Evolutionary conservation across 1,140 invertebrate species (phyloP).

Genomic region (Octopus sinensis): DNA sequence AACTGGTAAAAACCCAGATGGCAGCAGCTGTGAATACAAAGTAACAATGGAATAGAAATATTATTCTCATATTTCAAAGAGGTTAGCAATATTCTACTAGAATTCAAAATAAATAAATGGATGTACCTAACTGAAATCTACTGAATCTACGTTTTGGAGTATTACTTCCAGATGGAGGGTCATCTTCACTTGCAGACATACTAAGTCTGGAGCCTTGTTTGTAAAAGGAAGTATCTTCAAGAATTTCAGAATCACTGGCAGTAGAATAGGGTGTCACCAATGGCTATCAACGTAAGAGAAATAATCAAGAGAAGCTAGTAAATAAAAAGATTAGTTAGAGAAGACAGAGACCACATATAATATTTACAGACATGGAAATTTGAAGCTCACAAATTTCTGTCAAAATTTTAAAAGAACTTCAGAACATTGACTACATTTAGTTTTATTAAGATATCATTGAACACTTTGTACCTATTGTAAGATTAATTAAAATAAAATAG

Average conservation of each 20-base stretch:
- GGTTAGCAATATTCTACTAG: neutral
- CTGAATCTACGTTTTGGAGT: constrained; percentile 51
- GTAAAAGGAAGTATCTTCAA: constrained; percentile 40
- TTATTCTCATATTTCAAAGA: neutral
- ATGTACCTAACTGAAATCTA: constrained; percentile 49
- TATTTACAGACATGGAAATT: neutral
- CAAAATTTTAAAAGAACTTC: neutral
- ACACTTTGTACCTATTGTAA: too few species aligned
- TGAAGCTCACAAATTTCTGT: neutral
- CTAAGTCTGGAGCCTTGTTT: constrained; percentile 45
- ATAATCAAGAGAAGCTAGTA: neutral
- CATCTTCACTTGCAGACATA: constrained; percentile 49
- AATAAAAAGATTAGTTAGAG: neutral
- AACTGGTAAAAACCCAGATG: too few species aligned
- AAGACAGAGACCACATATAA: neutral
- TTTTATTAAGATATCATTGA: too few species aligned
- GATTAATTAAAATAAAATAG: too few species aligned
- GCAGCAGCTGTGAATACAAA: too few species aligned
- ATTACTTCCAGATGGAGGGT: constrained; percentile 41
- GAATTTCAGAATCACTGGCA: constrained; percentile 51
- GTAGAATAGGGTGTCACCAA: constrained; percentile 39
- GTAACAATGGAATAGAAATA: too few species aligned
- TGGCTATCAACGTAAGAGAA: constrained; percentile 23
- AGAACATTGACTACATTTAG: too few species aligned
- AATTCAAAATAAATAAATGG: too few species aligned